A percentile compares a stretch with the other conserved stretches of the same genome.
Evolutionary conservation across 2,888 invertebrate species (phyloP).

Genomic region (Chalcosyrphus nemorum): DNA sequence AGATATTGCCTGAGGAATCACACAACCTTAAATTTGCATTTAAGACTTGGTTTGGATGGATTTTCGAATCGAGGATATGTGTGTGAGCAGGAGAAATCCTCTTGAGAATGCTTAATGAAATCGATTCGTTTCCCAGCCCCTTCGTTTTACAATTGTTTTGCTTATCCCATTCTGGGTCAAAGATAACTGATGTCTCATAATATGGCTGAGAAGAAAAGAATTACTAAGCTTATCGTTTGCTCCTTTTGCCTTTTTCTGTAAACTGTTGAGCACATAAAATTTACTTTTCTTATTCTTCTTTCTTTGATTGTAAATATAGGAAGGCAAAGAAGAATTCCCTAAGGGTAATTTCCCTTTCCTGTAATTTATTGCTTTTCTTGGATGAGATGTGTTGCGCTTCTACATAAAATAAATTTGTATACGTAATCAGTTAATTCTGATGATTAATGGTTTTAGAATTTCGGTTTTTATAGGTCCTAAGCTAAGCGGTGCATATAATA

Average conservation of each 20-base stretch:
- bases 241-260: background rate
- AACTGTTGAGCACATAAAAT: constrained; percentile 11
- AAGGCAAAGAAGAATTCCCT: background rate
- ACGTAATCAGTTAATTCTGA: constrained; percentile 5
- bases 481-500: background rate
- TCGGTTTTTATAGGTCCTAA: background rate
- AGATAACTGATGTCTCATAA: constrained; percentile 28
- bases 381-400: background rate
- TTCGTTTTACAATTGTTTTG: constrained; percentile 2
- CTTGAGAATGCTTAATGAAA: constrained; percentile 45
- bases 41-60: constrained; percentile 11
- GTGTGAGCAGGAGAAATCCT: background rate
- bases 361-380: constrained; percentile 4
- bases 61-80: background rate
- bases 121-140: constrained; percentile 33
- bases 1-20: constrained; percentile 9
- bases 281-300: background rate
- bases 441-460: background rate
- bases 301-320: background rate
- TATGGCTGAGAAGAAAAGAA: constrained; percentile 13
- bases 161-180: constrained; percentile 34
- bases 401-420: background rate
- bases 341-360: background rate
- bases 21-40: constrained; percentile 34
- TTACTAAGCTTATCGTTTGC: constrained; percentile 10